phyloP scores from a whole-genome alignment of 2,113 vertebrate genomes.

The Sphyrna mokarran region DNA sequence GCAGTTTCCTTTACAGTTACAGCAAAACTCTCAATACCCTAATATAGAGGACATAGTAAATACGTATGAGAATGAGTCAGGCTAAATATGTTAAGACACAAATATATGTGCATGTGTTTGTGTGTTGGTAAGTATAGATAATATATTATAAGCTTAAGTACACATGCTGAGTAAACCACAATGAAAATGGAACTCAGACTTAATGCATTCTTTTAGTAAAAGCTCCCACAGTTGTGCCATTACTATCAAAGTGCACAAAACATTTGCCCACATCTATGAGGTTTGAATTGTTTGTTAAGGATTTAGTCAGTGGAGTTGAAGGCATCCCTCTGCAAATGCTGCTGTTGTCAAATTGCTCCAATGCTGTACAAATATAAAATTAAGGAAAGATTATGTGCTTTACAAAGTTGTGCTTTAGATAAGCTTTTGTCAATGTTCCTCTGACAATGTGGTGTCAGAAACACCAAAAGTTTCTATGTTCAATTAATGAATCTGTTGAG shows the following conservation, averaged over 20 bases:
- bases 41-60: conserved; percentile 41
- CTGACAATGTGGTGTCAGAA: not conserved
- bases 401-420: not conserved
- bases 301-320: not conserved
- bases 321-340: not conserved
- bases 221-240: not conserved
- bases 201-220: not conserved
- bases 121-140: not conserved
- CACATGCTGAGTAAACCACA: not conserved
- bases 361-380: not conserved
- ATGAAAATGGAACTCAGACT: not conserved
- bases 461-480: not conserved
- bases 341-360: not conserved
- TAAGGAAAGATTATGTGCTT: not conserved
- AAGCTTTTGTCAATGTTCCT: not conserved
- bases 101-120: not conserved
- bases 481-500: not conserved
- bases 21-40: conserved; percentile 93
- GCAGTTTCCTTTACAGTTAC: conserved; percentile 91
- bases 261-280: not conserved
- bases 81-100: not conserved
- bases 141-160: not conserved
- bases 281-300: not conserved
- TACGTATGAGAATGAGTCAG: not conserved
- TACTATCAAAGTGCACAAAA: not conserved